phyloP scores from a whole-genome alignment of 2,113 vertebrate genomes.

The Ciconia maguari region DNA sequence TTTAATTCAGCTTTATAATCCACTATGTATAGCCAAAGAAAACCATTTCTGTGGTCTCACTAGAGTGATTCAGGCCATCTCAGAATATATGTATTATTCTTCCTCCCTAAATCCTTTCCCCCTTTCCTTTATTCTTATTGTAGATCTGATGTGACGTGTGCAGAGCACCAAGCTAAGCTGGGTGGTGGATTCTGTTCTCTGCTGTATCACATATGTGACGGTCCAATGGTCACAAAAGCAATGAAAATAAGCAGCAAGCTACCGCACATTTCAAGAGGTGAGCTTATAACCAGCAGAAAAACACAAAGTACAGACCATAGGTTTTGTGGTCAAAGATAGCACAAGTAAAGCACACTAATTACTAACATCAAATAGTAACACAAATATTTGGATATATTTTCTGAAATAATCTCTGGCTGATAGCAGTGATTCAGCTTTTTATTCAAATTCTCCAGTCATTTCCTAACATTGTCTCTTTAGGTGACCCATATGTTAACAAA shows the following conservation, averaged over 20 bases:
- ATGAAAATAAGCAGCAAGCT: background rate
- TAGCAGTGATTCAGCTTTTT: background rate
- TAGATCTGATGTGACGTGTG: background rate
- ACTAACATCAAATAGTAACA: background rate
- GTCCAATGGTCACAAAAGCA: background rate
- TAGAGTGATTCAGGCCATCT: background rate
- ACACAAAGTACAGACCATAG: background rate
- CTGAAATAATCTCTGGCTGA: background rate
- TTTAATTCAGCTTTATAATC: conserved; percentile 14
- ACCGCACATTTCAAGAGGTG: background rate
- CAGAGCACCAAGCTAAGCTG: background rate
- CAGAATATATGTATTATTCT: background rate
- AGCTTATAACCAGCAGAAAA: background rate
- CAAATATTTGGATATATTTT: background rate
- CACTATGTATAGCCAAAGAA: background rate
- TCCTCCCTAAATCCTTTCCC: background rate
- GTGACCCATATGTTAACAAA: background rate
- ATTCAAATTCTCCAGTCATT: background rate
- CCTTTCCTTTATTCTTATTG: background rate
- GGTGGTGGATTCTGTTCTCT: background rate
- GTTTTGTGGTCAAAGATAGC: background rate
- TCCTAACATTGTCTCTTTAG: background rate
- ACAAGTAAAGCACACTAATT: background rate
- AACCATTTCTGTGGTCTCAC: background rate
- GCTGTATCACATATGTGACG: background rate